Percentiles rank a stretch among this genome's conserved stretches.
phyloP scores from a whole-genome alignment of 2,113 vertebrate species.

The Cisticola juncidis region DNA sequence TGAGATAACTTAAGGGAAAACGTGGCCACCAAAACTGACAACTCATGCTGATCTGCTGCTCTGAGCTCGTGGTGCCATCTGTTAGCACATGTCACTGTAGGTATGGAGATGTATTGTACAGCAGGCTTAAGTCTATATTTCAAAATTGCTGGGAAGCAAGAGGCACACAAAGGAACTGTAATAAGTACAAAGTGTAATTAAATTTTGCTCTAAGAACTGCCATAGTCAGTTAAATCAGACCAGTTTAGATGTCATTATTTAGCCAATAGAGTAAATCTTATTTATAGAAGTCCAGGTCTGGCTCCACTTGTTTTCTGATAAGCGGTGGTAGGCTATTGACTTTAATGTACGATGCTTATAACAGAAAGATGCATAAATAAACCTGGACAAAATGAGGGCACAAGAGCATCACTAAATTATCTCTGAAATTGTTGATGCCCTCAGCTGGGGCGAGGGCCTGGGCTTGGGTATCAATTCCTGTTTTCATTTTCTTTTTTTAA shows the following conservation, averaged over 20 bases:
- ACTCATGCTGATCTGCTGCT: slow-evolving; percentile 45
- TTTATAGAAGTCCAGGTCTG: slow-evolving; percentile 66
- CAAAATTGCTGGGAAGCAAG: slow-evolving; percentile 64
- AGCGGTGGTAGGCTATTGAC: slow-evolving; percentile 53
- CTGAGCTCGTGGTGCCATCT: slow-evolving; percentile 16
- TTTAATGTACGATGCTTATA: slow-evolving; percentile 29
- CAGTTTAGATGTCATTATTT: slow-evolving; percentile 70
- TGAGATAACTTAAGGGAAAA: slow-evolving; percentile 48
- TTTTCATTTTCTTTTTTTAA: slow-evolving; percentile 50
- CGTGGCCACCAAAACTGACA: slow-evolving; percentile 37
- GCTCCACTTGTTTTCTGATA: slow-evolving; percentile 64
- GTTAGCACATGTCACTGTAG: slow-evolving; percentile 59
- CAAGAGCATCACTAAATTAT: slow-evolving; percentile 23
- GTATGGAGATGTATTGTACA: slow-evolving; percentile 57
- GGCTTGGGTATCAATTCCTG: slow-evolving; percentile 13
- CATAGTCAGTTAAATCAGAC: slow-evolving; percentile 71
- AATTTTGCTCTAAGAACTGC: slow-evolving; percentile 69
- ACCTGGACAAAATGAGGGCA: slow-evolving; percentile 45
- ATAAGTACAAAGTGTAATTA: slow-evolving; percentile 68
- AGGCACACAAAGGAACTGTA: slow-evolving; percentile 62
- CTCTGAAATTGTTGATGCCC: slow-evolving; percentile 13
- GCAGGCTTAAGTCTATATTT: slow-evolving; percentile 56
- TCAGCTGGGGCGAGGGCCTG: not conserved
- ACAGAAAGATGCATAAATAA: slow-evolving; percentile 55
- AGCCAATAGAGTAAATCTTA: slow-evolving; percentile 67